Evolutionary conservation across 2,113 vertebrate genomes (phyloP).

Genomic region (Chionomys nivalis): DNA sequence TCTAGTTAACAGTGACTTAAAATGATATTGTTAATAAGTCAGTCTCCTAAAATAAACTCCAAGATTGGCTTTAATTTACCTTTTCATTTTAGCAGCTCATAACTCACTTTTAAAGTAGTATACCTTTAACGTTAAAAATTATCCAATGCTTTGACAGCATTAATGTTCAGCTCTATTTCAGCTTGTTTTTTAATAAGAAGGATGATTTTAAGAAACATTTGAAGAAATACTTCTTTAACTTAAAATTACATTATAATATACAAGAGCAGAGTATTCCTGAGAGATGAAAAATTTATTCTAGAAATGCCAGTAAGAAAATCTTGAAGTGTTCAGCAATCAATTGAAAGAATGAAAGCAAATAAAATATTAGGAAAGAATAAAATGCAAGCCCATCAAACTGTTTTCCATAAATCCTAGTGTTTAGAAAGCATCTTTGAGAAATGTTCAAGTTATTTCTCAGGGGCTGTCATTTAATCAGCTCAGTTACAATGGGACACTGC

Average conservation of each 20-base stretch:
- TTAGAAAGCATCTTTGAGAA: background rate
- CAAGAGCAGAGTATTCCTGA: background rate
- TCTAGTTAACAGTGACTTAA: background rate
- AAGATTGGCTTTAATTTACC: background rate
- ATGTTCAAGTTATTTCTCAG: background rate
- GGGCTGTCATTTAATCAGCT: background rate
- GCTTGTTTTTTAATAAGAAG: conserved; percentile 31
- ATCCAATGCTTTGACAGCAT: conserved; percentile 7
- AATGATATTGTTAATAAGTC: background rate
- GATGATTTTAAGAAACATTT: background rate
- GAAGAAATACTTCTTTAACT: background rate
- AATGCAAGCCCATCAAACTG: background rate
- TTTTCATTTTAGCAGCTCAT: conserved; percentile 1
- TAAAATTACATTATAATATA: background rate
- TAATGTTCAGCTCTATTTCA: background rate
- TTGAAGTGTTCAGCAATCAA: background rate
- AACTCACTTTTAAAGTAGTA: conserved; percentile 30
- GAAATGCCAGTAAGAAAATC: background rate
- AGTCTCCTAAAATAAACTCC: background rate
- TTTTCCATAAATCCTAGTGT: background rate
- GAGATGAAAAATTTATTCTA: background rate
- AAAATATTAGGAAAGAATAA: background rate
- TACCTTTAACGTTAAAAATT: conserved; percentile 27
- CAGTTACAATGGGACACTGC: background rate
- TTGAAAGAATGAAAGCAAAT: background rate